Evolutionary conservation across 1,140 invertebrate species (phyloP).

Genomic region (Penaeus indicus): DNA sequence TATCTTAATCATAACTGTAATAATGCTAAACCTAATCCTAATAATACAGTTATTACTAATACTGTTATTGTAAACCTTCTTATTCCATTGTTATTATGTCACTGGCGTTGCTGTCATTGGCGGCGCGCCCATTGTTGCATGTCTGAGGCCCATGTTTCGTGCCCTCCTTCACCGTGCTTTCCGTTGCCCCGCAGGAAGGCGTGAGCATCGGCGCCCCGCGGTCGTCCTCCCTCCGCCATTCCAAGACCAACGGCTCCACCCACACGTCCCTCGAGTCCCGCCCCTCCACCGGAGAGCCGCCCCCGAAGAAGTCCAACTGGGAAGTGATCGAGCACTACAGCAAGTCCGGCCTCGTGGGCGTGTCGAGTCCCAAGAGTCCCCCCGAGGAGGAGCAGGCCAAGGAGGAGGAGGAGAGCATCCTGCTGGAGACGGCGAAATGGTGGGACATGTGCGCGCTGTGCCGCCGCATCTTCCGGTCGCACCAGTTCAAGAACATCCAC

Average conservation of each 20-base stretch:
- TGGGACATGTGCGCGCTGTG: constrained; percentile 68
- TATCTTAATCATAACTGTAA: too few species aligned
- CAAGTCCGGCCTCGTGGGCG: constrained; percentile 67
- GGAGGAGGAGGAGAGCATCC: constrained; percentile 66
- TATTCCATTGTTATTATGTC: too few species aligned
- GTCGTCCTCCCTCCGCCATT: constrained; percentile 61
- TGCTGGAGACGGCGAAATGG: constrained; percentile 63
- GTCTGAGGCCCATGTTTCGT: not conserved
- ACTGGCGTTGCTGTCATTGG: too few species aligned
- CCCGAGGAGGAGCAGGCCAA: constrained; percentile 68
- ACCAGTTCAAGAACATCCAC: constrained; percentile 79
- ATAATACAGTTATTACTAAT: too few species aligned
- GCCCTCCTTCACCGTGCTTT: too few species aligned
- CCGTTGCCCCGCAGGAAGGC: constrained; percentile 41
- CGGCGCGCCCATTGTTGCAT: not conserved
- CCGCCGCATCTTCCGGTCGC: constrained; percentile 73
- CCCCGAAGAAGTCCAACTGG: constrained; percentile 81
- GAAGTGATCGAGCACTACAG: constrained; percentile 88
- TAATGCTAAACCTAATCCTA: too few species aligned
- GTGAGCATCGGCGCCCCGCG: constrained; percentile 18
- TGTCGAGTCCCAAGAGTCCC: constrained; percentile 74
- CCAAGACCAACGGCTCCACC: constrained; percentile 64
- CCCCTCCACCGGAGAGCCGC: constrained; percentile 53
- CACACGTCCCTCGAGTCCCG: constrained; percentile 62
- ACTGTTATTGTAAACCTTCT: too few species aligned